Evolutionary conservation across 2,113 vertebrate species (phyloP).

Genomic region (Phaethornis superciliosus): DNA sequence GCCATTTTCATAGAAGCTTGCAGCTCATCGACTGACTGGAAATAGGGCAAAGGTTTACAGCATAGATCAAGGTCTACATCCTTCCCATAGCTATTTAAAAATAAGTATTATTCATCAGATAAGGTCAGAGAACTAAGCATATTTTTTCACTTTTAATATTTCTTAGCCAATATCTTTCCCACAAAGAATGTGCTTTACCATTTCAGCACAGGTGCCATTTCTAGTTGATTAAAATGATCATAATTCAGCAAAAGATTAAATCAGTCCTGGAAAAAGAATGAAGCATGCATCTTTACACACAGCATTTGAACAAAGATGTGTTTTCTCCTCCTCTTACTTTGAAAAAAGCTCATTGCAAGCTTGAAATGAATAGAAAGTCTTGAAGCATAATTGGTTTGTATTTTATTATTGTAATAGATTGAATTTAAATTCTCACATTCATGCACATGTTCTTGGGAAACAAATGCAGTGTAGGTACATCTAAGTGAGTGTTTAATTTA

Average conservation of each 20-base stretch:
- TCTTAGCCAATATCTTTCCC: background rate
- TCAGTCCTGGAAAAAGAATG: conserved; percentile 42
- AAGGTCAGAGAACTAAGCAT: background rate
- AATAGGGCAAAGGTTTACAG: conserved; percentile 77
- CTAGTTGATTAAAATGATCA: conserved; percentile 18
- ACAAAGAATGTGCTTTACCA: background rate
- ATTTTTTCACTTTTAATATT: background rate
- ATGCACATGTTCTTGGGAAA: conserved; percentile 35
- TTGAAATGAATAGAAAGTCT: conserved; percentile 66
- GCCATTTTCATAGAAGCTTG: conserved; percentile 77
- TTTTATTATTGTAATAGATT: conserved; percentile 57
- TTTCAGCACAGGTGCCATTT: background rate
- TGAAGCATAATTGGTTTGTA: conserved; percentile 52
- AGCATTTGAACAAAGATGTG: conserved; percentile 61
- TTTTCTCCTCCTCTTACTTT: conserved; percentile 42
- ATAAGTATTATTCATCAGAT: conserved; percentile 45
- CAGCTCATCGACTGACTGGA: conserved; percentile 71
- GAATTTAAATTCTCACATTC: conserved; percentile 73
- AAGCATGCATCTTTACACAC: conserved; percentile 39
- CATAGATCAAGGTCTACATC: conserved; percentile 68
- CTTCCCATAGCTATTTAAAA: conserved; percentile 64
- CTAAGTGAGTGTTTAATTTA: conserved; percentile 78
- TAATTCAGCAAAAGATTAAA: conserved; percentile 54
- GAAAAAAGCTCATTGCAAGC: conserved; percentile 54
- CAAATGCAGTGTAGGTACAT: conserved; percentile 61